Conservation (phyloP, 2,797 vertebrate species). For the Clarias fuscus region DNA sequence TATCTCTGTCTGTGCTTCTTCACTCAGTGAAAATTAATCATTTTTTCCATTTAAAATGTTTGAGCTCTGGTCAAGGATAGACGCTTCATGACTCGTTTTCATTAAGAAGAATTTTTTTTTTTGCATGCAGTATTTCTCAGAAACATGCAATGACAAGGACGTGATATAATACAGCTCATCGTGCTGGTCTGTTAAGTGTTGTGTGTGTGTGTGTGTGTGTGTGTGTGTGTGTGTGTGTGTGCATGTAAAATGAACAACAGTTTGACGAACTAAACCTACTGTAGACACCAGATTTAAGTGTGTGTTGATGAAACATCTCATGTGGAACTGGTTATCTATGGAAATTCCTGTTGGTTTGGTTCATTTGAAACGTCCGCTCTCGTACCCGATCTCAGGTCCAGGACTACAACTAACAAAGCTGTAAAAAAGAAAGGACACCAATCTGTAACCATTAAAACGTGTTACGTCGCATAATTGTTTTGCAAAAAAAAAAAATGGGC, state of each 20-base stretch:
- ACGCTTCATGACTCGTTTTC: constrained; percentile 23
- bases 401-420: background rate
- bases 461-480: background rate
- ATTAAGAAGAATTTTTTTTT: background rate
- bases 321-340: too few relatives aligned
- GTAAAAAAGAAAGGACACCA: background rate
- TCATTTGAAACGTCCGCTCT: background rate
- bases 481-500: background rate
- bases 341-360: too few relatives aligned
- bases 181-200: background rate
- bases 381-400: background rate
- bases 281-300: background rate
- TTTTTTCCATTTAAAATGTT: background rate
- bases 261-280: background rate
- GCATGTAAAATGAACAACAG: background rate
- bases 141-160: constrained; percentile 14
- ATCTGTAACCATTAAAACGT: background rate
- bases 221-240: background rate
- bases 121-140: background rate
- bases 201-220: background rate
- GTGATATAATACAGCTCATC: background rate
- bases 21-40: background rate
- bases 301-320: background rate
- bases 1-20: background rate
- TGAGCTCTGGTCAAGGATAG: constrained; percentile 16